Percentiles rank a stretch among this genome's conserved stretches.
phyloP scores from a whole-genome alignment of 2,888 invertebrate species.

The Deilephila elpenor region DNA sequence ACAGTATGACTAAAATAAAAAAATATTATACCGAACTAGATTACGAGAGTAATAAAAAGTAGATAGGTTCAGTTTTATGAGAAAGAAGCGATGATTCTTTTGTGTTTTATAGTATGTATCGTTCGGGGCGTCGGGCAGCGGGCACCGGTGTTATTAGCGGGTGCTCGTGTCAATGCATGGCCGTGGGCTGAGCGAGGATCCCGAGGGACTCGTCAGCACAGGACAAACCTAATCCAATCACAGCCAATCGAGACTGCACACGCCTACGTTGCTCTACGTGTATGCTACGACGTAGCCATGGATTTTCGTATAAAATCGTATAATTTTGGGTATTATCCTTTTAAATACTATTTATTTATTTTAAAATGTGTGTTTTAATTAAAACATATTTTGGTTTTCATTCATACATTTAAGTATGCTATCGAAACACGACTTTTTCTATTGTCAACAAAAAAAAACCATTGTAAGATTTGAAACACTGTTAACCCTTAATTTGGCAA shows the following conservation, averaged over 20 bases:
- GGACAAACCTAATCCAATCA: conserved; percentile 88
- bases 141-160: conserved; percentile 66
- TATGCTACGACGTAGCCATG: conserved; percentile 33
- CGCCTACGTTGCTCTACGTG: conserved; percentile 61
- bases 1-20: conserved; percentile 14
- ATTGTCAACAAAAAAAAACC: too few species aligned
- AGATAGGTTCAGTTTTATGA: conserved; percentile 59
- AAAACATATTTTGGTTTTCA: too few species aligned
- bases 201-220: conserved; percentile 86
- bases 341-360: background rate
- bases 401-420: too few species aligned
- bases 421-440: too few species aligned
- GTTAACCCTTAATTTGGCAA: too few species aligned
- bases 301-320: too few species aligned
- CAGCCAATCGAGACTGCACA: conserved; percentile 66
- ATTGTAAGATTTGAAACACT: too few species aligned
- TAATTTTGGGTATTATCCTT: background rate
- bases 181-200: conserved; percentile 69
- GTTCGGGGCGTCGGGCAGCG: conserved; percentile 60
- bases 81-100: conserved; percentile 54
- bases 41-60: conserved; percentile 56
- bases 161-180: conserved; percentile 65
- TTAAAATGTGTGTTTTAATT: background rate
- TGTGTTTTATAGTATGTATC: conserved; percentile 65
- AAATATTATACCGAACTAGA: conserved; percentile 33